These are phyloP conservation scores for Blomia tropicalis DNA, from an alignment of 2,888 invertebrate genomes.

Conservation along the genomic window DNA sequence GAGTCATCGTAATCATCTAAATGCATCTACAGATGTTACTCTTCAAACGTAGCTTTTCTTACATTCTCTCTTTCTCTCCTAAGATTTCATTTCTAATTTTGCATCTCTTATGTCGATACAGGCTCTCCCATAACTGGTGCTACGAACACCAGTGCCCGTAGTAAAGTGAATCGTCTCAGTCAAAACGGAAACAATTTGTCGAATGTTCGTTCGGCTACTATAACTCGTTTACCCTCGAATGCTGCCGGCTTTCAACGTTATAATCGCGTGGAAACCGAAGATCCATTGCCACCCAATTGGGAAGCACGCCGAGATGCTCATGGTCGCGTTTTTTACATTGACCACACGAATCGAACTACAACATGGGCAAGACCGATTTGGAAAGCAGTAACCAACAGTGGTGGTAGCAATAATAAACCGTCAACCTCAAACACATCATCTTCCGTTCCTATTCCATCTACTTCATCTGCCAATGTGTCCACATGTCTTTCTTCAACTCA, in stretches of 20 bases:
- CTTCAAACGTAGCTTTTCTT: no score
- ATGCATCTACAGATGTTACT: neutral
- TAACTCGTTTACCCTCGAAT: conserved; percentile 61
- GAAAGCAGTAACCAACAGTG: conserved; percentile 31
- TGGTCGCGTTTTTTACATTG: conserved; percentile 90
- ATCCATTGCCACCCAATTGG: conserved; percentile 82
- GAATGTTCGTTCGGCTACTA: conserved; percentile 35
- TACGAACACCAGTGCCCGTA: neutral
- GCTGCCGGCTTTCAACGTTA: conserved; percentile 43
- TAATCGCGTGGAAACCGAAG: conserved; percentile 48
- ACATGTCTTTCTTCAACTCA: neutral
- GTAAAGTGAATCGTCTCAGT: conserved; percentile 1
- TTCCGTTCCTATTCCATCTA: no score
- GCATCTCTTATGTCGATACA: no score
- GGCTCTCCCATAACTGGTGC: neutral
- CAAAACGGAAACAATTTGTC: conserved; percentile 5
- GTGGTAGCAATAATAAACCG: neutral
- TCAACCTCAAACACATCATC: neutral
- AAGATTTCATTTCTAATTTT: no score
- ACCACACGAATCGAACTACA: conserved; percentile 86
- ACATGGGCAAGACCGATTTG: conserved; percentile 75
- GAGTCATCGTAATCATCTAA: no score
- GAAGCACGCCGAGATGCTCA: conserved; percentile 92
- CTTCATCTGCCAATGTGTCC: neutral
- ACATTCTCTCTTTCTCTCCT: no score